phyloP scores from a whole-genome alignment of 2,113 vertebrate genomes.

The Percina caprodes region DNA sequence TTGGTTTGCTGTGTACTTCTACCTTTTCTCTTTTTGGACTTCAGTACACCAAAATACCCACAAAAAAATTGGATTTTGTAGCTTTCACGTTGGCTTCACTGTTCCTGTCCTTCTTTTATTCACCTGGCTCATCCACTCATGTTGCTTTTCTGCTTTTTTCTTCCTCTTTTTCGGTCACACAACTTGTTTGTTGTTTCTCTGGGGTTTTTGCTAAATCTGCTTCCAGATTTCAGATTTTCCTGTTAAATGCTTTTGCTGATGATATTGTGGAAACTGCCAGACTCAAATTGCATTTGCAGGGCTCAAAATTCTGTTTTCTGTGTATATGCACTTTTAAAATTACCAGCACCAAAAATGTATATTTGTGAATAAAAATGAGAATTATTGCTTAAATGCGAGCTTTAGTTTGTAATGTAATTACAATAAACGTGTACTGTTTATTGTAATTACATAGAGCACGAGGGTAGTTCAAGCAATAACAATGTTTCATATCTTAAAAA shows the following conservation, averaged over 20 bases:
- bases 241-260: background rate
- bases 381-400: too few species aligned
- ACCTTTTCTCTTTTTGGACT: constrained; percentile 71
- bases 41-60: constrained; percentile 57
- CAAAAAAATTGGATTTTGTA: constrained; percentile 18
- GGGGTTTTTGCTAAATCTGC: constrained; percentile 40
- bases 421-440: too few species aligned
- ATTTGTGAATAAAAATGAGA: background rate
- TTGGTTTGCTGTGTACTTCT: constrained; percentile 93
- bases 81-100: constrained; percentile 52
- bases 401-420: too few species aligned
- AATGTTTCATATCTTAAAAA: too few species aligned
- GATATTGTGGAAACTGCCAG: background rate
- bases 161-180: constrained; percentile 1
- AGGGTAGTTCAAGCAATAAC: too few species aligned
- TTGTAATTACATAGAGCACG: too few species aligned
- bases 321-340: background rate
- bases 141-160: background rate
- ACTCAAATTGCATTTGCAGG: background rate
- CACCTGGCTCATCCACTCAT: background rate
- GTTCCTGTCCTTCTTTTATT: constrained; percentile 77
- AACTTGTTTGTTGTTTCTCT: constrained; percentile 66
- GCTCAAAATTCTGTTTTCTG: background rate
- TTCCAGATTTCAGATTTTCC: constrained; percentile 7
- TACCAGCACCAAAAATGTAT: background rate